Evolutionary conservation across 1,140 invertebrate genomes (phyloP).

Genomic region (Lordiphosa mommai): DNA sequence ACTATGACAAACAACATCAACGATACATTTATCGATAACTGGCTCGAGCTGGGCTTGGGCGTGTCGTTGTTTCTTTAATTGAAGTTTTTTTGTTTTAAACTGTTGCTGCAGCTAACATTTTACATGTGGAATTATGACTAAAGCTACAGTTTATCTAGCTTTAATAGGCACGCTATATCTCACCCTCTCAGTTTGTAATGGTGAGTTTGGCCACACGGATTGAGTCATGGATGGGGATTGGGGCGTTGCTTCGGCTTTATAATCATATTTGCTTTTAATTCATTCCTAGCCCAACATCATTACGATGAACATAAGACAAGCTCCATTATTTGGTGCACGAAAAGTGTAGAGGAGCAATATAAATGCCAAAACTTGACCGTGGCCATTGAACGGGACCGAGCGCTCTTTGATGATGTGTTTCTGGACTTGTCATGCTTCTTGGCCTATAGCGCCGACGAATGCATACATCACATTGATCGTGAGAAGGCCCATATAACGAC

Average conservation of each 20-base stretch:
- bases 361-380: conserved; percentile 88
- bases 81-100: conserved; percentile 15
- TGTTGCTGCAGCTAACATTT: conserved; percentile 15
- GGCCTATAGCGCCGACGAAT: conserved; percentile 90
- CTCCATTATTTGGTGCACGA: conserved; percentile 86
- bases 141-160: conserved; percentile 22
- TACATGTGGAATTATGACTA: conserved; percentile 32
- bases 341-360: conserved; percentile 85
- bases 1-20: too few relatives aligned
- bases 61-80: conserved; percentile 36
- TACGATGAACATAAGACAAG: conserved; percentile 59
- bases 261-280: conserved; percentile 4
- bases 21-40: not conserved
- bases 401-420: conserved; percentile 83
- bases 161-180: conserved; percentile 34
- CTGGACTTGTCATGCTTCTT: conserved; percentile 84
- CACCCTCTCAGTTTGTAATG: conserved; percentile 16
- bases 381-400: conserved; percentile 84
- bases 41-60: conserved; percentile 41
- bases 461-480: conserved; percentile 88
- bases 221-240: not conserved
- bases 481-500: conserved; percentile 91
- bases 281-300: conserved; percentile 59
- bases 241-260: conserved; percentile 46
- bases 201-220: conserved; percentile 15